A percentile compares a stretch with the other conserved stretches of the same genome.
phyloP scores from a whole-genome alignment of 1,140 invertebrate species.

The Apis dorsata region DNA sequence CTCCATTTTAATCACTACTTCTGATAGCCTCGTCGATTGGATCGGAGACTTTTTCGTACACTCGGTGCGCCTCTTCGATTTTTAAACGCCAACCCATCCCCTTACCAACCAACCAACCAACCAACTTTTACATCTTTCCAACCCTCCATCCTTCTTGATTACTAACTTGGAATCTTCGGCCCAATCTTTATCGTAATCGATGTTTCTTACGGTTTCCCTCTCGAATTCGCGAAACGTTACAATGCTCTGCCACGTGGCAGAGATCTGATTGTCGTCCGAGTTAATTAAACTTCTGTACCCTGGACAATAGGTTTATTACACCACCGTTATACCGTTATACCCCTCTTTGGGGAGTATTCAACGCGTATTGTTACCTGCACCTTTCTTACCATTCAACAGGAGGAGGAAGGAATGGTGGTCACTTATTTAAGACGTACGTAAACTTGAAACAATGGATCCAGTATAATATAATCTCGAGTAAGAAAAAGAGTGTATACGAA shows the following conservation, averaged over 20 bases:
- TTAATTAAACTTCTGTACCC: conserved; percentile 61
- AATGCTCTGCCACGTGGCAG: conserved; percentile 11
- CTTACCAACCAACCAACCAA: neutral
- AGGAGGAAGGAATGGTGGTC: neutral
- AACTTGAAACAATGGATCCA: conserved; percentile 53
- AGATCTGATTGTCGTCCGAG: conserved; percentile 20
- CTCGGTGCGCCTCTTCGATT: conserved; percentile 41
- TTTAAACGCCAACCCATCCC: conserved; percentile 1
- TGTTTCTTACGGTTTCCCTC: neutral
- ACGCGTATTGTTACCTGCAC: conserved; percentile 29
- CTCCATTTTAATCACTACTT: conserved; percentile 74
- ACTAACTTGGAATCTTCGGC: neutral
- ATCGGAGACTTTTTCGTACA: conserved; percentile 64
- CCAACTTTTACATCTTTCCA: neutral
- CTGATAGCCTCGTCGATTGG: conserved; percentile 69
- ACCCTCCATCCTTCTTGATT: neutral
- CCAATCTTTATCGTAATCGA: neutral
- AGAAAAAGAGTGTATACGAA: neutral
- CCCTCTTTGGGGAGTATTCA: conserved; percentile 55
- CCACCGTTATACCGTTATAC: conserved; percentile 39
- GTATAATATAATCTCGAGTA: no score
- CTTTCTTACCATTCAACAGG: conserved; percentile 48
- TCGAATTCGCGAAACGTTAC: neutral
- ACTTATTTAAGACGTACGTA: conserved; percentile 24
- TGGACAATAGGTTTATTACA: conserved; percentile 63